phyloP scores from a whole-genome alignment of 1,140 invertebrate genomes.

The Venturia canescens region DNA sequence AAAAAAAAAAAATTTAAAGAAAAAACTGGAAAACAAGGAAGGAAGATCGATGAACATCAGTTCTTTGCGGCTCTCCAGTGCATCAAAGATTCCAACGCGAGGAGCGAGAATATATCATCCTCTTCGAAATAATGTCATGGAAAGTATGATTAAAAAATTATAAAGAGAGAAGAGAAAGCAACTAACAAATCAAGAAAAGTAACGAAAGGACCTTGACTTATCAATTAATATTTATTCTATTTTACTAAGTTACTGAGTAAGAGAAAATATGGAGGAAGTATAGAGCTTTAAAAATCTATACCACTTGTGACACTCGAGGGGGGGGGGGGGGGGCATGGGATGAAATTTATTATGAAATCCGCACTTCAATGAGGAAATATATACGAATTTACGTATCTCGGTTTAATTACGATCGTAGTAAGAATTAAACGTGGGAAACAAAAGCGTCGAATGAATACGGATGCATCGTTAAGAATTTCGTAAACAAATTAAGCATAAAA shows the following conservation, averaged over 20 bases:
- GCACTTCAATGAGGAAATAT: conserved; percentile 50
- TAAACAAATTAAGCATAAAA: too few species aligned
- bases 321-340: conserved; percentile 46
- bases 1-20: neutral
- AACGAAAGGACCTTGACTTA: conserved; percentile 59
- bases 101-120: conserved; percentile 40
- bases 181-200: neutral
- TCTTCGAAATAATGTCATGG: conserved; percentile 57
- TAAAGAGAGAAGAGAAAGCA: too few species aligned
- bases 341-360: conserved; percentile 46
- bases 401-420: conserved; percentile 45
- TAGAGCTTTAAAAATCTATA: conserved; percentile 54
- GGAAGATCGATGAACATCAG: neutral
- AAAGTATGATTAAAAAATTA: conserved; percentile 57
- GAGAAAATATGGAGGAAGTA: conserved; percentile 8
- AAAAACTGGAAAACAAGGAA: neutral
- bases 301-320: conserved; percentile 44
- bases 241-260: conserved; percentile 52
- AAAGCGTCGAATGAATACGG: conserved; percentile 17
- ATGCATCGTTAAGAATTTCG: neutral
- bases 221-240: conserved; percentile 65
- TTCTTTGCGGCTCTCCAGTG: conserved; percentile 8
- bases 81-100: conserved; percentile 63
- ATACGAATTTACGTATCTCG: conserved; percentile 47
- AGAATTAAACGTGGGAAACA: conserved; percentile 34